Conservation (phyloP, 2,113 vertebrate species). For the Pagrus major region DNA sequence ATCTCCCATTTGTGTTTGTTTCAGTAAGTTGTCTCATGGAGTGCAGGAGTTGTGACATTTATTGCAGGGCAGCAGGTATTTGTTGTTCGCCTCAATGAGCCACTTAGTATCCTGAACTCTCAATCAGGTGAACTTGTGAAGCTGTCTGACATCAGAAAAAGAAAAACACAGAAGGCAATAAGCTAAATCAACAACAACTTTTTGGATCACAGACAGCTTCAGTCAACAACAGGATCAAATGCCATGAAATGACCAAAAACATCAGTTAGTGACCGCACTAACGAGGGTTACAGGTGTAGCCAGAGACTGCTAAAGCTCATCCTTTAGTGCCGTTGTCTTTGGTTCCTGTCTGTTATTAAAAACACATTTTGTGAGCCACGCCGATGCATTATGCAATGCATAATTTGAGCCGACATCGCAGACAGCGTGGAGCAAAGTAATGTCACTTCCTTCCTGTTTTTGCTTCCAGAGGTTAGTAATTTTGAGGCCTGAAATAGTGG, state of each 20-base stretch:
- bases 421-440: neutral
- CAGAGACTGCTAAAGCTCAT: too few relatives aligned
- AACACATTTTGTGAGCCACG: too few relatives aligned
- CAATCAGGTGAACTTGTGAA: neutral
- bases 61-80: neutral
- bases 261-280: too few relatives aligned
- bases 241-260: neutral
- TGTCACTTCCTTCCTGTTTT: neutral
- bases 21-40: neutral
- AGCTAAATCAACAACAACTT: neutral
- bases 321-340: too few relatives aligned
- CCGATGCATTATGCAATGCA: too few relatives aligned
- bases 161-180: neutral
- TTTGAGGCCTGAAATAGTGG: constrained; percentile 6
- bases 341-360: too few relatives aligned
- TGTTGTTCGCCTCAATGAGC: neutral
- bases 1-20: neutral
- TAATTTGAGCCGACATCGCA: neutral
- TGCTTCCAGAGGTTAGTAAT: neutral
- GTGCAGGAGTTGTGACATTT: neutral
- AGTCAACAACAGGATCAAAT: neutral
- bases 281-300: too few relatives aligned
- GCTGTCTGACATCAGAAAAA: neutral
- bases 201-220: neutral
- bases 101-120: neutral